Evolutionary conservation across 2,797 vertebrate species (phyloP).

Genomic region (Cephalopachus bancanus): DNA sequence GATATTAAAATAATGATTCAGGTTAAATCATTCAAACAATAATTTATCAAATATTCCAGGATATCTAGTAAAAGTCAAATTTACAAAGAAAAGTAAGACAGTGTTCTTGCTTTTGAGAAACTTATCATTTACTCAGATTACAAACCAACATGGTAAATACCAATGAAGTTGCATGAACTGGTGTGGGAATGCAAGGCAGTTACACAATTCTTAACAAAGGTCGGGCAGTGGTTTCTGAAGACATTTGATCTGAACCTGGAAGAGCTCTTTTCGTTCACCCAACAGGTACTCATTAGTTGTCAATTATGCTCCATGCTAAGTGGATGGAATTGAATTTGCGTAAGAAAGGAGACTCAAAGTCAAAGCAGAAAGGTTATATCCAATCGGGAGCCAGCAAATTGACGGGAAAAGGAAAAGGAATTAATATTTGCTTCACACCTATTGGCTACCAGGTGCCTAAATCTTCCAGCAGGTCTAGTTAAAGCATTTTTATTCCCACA

Average conservation of each 20-base stretch:
- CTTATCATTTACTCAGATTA: background rate
- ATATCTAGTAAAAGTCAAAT: background rate
- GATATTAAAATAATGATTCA: constrained; percentile 32
- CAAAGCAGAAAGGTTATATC: constrained; percentile 51
- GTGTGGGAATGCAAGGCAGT: background rate
- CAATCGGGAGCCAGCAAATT: constrained; percentile 50
- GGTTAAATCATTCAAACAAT: constrained; percentile 46
- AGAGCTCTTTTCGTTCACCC: constrained; percentile 58
- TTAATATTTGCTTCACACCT: constrained; percentile 4
- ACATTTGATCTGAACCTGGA: constrained; percentile 34
- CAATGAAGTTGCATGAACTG: background rate
- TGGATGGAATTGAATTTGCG: constrained; percentile 59
- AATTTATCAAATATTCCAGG: constrained; percentile 40
- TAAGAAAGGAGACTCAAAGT: constrained; percentile 7
- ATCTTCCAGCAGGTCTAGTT: background rate
- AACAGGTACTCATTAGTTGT: constrained; percentile 48
- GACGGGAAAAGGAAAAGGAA: constrained; percentile 7
- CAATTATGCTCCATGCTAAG: constrained; percentile 57
- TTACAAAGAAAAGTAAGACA: constrained; percentile 29
- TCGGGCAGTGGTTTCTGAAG: background rate
- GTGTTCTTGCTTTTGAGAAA: background rate
- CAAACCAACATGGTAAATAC: background rate
- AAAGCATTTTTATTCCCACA: constrained; percentile 22
- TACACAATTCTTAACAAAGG: background rate
- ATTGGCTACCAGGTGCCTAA: constrained; percentile 1